Evolutionary conservation across 2,113 vertebrate species (phyloP).

Genomic region (Callocephalon fimbriatum): DNA sequence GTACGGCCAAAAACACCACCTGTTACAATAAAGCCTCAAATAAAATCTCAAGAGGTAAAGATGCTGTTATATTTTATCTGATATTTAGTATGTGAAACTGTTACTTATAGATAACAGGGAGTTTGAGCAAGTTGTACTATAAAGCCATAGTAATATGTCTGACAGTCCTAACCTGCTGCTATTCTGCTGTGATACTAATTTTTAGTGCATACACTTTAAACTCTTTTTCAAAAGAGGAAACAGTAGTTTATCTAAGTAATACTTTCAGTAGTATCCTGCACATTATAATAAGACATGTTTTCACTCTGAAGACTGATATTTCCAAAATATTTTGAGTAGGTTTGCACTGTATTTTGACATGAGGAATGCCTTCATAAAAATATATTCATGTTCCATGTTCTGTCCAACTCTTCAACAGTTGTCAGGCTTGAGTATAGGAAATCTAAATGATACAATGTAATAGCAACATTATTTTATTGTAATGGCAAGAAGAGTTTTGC

Average conservation of each 20-base stretch:
- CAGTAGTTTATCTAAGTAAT: not conserved
- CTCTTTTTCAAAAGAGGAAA: not conserved
- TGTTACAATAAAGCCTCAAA: slow-evolving; percentile 84
- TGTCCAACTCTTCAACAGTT: not conserved
- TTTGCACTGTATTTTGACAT: not conserved
- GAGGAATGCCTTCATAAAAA: not conserved
- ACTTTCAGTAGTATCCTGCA: not conserved
- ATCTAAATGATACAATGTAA: not conserved
- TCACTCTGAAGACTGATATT: not conserved
- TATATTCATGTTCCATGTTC: not conserved
- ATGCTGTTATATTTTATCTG: slow-evolving; percentile 35
- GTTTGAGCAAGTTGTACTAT: not conserved
- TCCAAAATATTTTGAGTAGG: not conserved
- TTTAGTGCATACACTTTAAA: not conserved
- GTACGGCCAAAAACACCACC: slow-evolving; percentile 92
- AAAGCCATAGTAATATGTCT: not conserved
- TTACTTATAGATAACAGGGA: not conserved
- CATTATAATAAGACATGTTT: not conserved
- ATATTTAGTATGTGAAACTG: slow-evolving; percentile 10
- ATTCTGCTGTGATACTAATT: not conserved
- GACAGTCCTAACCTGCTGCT: not conserved
- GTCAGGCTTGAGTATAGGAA: not conserved
- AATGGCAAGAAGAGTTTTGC: not conserved
- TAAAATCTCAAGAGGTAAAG: slow-evolving; percentile 87
- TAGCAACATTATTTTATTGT: not conserved